Evolutionary conservation across 2,888 invertebrate genomes (phyloP), one percentile per base, ranked within the genome.

Genomic region (Sphaerophoria rueppellii): DNA sequence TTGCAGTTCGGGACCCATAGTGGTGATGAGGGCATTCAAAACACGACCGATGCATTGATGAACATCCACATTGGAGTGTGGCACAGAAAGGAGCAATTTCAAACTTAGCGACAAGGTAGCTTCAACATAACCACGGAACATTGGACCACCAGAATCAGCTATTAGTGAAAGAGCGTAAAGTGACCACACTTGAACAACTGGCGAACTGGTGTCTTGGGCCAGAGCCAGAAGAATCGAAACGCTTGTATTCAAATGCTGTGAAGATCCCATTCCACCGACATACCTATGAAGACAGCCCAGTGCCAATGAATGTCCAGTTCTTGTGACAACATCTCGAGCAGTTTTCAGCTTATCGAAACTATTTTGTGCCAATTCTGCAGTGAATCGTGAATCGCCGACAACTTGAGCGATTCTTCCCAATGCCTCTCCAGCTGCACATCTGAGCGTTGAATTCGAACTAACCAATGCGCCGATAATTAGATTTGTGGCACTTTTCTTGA

Each of bases 171-270:
- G 92, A 0, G 99, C 98, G 92, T 99, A 98, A 12, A 99, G 93
- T 0, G 99, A 96, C 99, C 99, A 99, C 43, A 98, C 97, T 94
- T 99, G 99, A n/a, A 99, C 97, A 85, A 98, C 96, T 0, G 98
- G 97, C 37, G 98, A 97, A 0, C 97, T 95, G 72, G 95, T 95
- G 91, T 99, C 99, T 92, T 99, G 98, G 0, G 98, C 98, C 48
- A 99, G 92, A 0, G 99, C 98, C 24, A 99, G 93, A 58, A 99
- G 91, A 90, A 99, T 98, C 50, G 98, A 98, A 88, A 99, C 96
- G 90, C 98, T 98, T 2, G 98, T 97, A 89, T 96, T 97, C 71
- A 98, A 93, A 93, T 98, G 97, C 89, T 99, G 98, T 86, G 98
- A 97, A 2, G 98, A 97, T 0, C 99, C 98, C 95, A 98, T 96